Base-by-base conservation (phyloP, 2,888 invertebrate genomes). In the Lepidochrysops patricia region DNA sequence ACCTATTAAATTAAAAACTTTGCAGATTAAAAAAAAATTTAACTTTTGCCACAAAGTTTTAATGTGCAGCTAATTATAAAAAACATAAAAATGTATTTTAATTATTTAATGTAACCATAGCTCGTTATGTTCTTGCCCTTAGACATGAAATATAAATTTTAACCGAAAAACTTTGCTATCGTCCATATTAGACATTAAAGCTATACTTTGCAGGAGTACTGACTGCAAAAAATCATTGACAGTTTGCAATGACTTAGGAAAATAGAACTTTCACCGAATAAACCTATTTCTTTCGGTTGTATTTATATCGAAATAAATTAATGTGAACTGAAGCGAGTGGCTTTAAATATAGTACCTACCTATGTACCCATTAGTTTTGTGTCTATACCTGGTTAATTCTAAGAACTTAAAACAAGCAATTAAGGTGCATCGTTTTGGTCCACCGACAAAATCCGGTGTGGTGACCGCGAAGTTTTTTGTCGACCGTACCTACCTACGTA, bases 141-240 rank as follows among this genome's bases (percentile, higher is more conserved):
- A 43, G 12, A 43, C 19, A 32, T 54, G 12, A 54, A 54, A 54
- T 54, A 54, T 52, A 52, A 27, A 52, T 52, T 52, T 54, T 54
- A 54, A 54, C 13, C 54, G 29, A 54, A 54, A 54, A 54, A 54
- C 54, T 54, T 54, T 32, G 32, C 12, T 52, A 52, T 27, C 52
- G 52, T 34, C 50, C 50, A 58, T 15, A 61, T 60, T 48, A 62
- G 32, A 57, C 48, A 58, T 61, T 57, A 68, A 63, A 65, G 64
- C 64, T 64, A 67, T 68, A 67, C 66, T 67, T 69, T 67, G 52
- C 61, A 62, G 29, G 54, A 19, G 34, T 43, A 43, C 19, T 4
- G 43, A 23, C 43, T 4, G 43, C 43, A 43, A 43, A 43, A 43
- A 43, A 12, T 3, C 2, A 7, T 9, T 19, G 29, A 9, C 1